These are phyloP conservation scores for Seriola quinqueradiata DNA, from an alignment of 2,113 vertebrate species.

Conservation along the genomic window DNA sequence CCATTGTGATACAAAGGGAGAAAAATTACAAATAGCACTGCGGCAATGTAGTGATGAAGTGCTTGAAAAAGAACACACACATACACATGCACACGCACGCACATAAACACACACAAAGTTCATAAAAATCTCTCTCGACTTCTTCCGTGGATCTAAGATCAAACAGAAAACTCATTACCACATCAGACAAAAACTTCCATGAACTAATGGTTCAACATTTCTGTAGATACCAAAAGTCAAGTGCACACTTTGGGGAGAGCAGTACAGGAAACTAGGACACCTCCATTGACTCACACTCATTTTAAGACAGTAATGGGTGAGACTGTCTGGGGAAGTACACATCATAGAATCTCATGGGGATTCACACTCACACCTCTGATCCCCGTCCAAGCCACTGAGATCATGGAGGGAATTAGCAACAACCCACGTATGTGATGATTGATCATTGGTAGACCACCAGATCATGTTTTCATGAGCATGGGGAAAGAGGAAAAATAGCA, in stretches of 20 bases:
- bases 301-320: neutral
- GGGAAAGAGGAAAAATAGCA: constrained; percentile 3
- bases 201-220: constrained; percentile 11
- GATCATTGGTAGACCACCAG: neutral
- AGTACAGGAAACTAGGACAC: constrained; percentile 30
- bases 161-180: constrained; percentile 33
- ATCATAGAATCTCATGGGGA: neutral
- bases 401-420: constrained; percentile 35
- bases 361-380: constrained; percentile 23
- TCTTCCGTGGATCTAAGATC: constrained; percentile 31
- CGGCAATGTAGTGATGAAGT: neutral
- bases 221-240: constrained; percentile 31
- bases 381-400: constrained; percentile 33
- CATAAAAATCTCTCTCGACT: constrained; percentile 1
- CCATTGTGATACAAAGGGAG: neutral
- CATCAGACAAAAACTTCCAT: constrained; percentile 19
- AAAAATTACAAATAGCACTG: neutral
- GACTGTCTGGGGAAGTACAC: neutral
- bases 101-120: neutral
- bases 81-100: no score
- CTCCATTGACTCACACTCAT: constrained; percentile 6
- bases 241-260: constrained; percentile 3
- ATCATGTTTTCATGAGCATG: neutral
- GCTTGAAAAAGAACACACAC: neutral
- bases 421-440: neutral